These are phyloP conservation scores for Athripsodes cinereus DNA, from an alignment of 2,888 invertebrate species.

Conservation along the genomic window DNA sequence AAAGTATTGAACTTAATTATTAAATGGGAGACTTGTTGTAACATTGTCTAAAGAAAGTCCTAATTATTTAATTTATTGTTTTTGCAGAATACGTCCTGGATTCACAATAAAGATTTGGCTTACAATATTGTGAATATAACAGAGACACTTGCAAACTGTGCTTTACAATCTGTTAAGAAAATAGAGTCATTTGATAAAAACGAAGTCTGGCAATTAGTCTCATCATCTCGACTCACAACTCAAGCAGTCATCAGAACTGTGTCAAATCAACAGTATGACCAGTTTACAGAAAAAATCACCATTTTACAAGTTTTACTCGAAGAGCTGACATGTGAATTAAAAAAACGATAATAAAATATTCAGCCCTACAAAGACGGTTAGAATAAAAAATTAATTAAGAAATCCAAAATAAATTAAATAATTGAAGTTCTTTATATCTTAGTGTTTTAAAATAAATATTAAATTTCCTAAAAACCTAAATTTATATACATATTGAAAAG, in stretches of 20 bases:
- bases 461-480: no score
- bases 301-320: slow-evolving; percentile 33
- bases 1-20: no score
- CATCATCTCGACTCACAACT: slow-evolving; percentile 52
- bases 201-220: slow-evolving; percentile 51
- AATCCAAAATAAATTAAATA: no score
- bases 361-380: no score
- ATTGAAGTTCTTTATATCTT: no score
- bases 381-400: no score
- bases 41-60: no score
- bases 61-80: no score
- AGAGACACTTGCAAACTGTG: slow-evolving; percentile 51
- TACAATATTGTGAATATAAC: slow-evolving; percentile 58
- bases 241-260: slow-evolving; percentile 51
- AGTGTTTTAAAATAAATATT: no score
- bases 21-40: no score
- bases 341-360: slow-evolving; percentile 13
- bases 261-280: slow-evolving; percentile 44
- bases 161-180: slow-evolving; percentile 48
- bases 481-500: no score
- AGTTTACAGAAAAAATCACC: slow-evolving; percentile 36
- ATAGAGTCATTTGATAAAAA: slow-evolving; percentile 44
- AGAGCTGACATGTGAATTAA: slow-evolving; percentile 17
- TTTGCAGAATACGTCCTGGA: slow-evolving; percentile 49
- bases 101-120: slow-evolving; percentile 52